Base-by-base conservation (phyloP, 2,113 vertebrate genomes). In the Sitta europaea region DNA sequence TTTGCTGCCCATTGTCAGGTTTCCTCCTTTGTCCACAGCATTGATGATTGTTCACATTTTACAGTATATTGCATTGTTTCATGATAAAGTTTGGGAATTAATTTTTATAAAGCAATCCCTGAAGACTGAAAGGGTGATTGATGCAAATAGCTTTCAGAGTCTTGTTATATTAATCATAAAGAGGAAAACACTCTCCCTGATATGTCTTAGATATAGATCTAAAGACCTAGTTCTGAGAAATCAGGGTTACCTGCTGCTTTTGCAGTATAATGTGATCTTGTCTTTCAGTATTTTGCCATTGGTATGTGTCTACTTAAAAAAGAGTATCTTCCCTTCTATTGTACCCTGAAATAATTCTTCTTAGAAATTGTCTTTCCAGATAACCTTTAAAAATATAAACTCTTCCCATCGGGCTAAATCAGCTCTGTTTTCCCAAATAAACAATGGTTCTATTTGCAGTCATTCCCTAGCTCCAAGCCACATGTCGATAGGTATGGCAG, bases 241-340 rank as follows among this genome's bases (percentile, higher is more conserved):
- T 47, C 25, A 58, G 38, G 31, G 31, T 43, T 78, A 31, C 27
- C 24, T 67, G 9, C 53, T 92, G 10, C 13, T 80, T 84, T 77
- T 87, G 40, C 14, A 16, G 12, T 61, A 35, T 68, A 51, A 33
- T 38, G 9, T 48, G 40, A n/a, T 78, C 82, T 81, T 62, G 3
- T 9, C 61, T 57, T 74, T 54, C 25, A 29, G 1, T 71, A 35
- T 81, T 74, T 90, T 88, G 28, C 36, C 10, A 4, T 22, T 78
- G 54, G 14, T 63, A 7, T 62, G 3, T 2, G 0, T 57, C 8
- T 53, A 27, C 47, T 27, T 58, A 45, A 65, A 0, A 6, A 47
- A 2, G 0, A 19, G 0, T 27, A 23, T n/a, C 59, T 71, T 78
- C 17, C 20, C 20, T 82, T 20, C 17, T 90, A 0, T 62, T 3